Evolutionary conservation across 1,140 invertebrate species (phyloP).

Genomic region (Drosophila obscura): DNA sequence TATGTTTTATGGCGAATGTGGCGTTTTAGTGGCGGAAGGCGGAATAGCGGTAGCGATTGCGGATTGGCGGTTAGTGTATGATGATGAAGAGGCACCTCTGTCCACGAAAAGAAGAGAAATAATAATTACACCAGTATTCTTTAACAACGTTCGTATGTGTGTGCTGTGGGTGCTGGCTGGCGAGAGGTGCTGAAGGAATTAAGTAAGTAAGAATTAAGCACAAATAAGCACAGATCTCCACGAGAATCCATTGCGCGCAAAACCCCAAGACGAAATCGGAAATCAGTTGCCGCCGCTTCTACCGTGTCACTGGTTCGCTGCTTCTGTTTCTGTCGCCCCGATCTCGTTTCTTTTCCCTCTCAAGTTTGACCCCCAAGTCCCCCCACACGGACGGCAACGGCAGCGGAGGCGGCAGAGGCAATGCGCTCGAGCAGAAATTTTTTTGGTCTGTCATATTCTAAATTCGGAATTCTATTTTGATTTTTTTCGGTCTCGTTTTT

Average conservation of each 20-base stretch:
- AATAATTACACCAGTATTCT: too few species aligned
- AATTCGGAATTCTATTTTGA: constrained; percentile 83
- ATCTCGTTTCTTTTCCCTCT: constrained; percentile 64
- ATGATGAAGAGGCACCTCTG: too few species aligned
- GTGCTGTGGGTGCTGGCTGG: too few species aligned
- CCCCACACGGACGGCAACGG: constrained; percentile 49
- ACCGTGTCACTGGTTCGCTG: not conserved
- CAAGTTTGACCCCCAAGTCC: constrained; percentile 77
- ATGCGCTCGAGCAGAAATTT: constrained; percentile 76
- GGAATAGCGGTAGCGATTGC: too few species aligned
- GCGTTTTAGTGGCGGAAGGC: too few species aligned
- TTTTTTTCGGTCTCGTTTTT: constrained; percentile 74
- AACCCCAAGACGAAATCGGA: constrained; percentile 51
- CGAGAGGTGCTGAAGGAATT: not conserved
- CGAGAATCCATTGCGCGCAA: constrained; percentile 45
- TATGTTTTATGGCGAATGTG: constrained; percentile 20
- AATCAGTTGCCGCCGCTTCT: constrained; percentile 36
- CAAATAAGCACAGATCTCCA: constrained; percentile 69
- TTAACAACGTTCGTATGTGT: too few species aligned
- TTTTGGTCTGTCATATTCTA: constrained; percentile 81
- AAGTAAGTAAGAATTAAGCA: not conserved
- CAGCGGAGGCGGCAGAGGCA: constrained; percentile 52
- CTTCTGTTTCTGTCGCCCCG: constrained; percentile 42
- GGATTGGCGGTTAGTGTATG: too few species aligned
- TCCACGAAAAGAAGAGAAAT: too few species aligned